phyloP scores from a whole-genome alignment of 2,888 invertebrate species.

The Ophion slaviceki region DNA sequence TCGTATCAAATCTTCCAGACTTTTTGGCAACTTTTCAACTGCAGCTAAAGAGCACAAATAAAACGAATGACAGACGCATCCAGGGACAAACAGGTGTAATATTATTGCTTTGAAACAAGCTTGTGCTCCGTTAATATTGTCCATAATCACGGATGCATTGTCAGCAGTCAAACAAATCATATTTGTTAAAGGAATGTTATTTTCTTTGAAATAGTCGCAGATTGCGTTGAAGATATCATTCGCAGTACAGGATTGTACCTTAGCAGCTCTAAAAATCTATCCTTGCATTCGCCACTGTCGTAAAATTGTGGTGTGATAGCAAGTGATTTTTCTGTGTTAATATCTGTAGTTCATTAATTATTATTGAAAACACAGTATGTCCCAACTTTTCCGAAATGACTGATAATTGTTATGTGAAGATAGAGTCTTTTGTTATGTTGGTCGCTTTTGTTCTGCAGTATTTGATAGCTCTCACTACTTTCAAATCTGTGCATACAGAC shows the following conservation, averaged over 20 bases:
- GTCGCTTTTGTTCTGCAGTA: conserved; percentile 66
- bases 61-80: conserved; percentile 58
- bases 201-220: neutral
- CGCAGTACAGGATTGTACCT: conserved; percentile 34
- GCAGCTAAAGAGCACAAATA: conserved; percentile 62
- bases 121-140: conserved; percentile 39
- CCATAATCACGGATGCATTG: conserved; percentile 57
- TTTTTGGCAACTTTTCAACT: too few species aligned
- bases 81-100: conserved; percentile 55
- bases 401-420: neutral
- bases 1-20: too few species aligned
- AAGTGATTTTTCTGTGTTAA: neutral
- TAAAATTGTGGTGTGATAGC: neutral
- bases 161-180: conserved; percentile 54
- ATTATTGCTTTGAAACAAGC: conserved; percentile 37
- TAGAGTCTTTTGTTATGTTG: conserved; percentile 58
- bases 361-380: neutral
- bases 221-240: conserved; percentile 48
- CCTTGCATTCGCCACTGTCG: neutral
- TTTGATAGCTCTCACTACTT: conserved; percentile 60
- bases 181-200: conserved; percentile 51
- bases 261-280: conserved; percentile 25
- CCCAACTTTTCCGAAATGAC: neutral
- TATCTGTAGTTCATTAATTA: neutral
- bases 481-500: conserved; percentile 62